Evolutionary conservation across 2,113 vertebrate genomes (phyloP), one percentile per base, ranked within the genome.

Genomic region (Hystrix cristata): DNA sequence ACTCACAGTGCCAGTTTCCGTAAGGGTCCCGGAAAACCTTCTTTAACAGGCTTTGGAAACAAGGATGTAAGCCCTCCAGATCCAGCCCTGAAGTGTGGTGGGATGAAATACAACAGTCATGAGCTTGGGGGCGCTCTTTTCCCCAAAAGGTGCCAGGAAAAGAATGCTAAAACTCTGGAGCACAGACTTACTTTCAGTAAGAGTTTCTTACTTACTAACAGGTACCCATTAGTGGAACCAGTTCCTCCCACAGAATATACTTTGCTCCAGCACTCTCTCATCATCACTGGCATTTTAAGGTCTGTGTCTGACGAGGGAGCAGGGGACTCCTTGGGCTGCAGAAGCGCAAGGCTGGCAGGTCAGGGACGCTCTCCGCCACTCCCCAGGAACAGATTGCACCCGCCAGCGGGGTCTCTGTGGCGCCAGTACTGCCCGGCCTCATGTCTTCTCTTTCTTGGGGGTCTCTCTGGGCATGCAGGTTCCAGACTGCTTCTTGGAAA

Each of bases 401-500:
- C 8, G 59, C 51, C 64, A 43, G n/a, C 0, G 81, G 85, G 55
- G 71, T 79, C 64, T 62, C n/a, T 4, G 4, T 0, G 34, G 76
- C 1, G 7, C 43, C 76, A 19, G 84, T 2, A n/a, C 67, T 86
- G 51, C 95, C 38, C 48, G 29, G 87, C 16, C 87, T 97, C 97
- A 97, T 0, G n/a, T 94, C 67, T 95, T 93, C n/a, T 92, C 90
- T 38, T 91, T 86, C 59, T 91, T 57, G 71, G 96, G 82, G 94
- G 59, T 97, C 81, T 97, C 90, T 96, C 93, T 98, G 95, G 93
- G 43, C 67, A 95, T 43, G 46, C 98, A 99, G 99, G 99, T 99
- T 95, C 99, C 99, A 0, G 99, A 99, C 19, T 98, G 98, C 97
- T 99, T 99, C 98, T 98, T 99, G 98, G 99, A 99, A 97, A 99